Conservation (phyloP, 37 sponge, comb jelly and placozoan species). For the Spongilla lacustris region DNA sequence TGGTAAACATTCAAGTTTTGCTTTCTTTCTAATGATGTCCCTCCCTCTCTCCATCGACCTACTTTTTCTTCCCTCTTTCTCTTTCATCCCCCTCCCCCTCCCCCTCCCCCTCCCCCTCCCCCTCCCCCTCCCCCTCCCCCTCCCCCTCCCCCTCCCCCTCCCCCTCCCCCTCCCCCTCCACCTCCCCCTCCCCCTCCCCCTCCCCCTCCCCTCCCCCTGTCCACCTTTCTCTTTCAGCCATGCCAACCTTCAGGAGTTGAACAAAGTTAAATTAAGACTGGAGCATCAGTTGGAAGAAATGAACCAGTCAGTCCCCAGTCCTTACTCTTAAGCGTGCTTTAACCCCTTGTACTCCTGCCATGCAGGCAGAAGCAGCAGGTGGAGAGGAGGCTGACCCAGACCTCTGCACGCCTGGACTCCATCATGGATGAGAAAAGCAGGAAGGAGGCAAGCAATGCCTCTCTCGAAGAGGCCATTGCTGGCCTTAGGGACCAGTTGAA, state of each 20-base stretch:
- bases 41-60: neutral
- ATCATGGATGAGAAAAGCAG: slow-evolving; percentile 19
- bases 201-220: neutral
- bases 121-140: too few species aligned
- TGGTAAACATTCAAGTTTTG: slow-evolving; percentile 18
- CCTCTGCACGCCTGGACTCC: slow-evolving; percentile 17
- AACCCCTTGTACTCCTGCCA: neutral
- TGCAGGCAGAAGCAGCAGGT: slow-evolving; percentile 34
- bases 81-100: neutral
- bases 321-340: neutral
- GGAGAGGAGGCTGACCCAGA: slow-evolving; percentile 37
- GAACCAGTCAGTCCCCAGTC: slow-evolving; percentile 13
- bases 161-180: too few species aligned
- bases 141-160: too few species aligned
- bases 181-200: too few species aligned
- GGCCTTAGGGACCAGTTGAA: slow-evolving; percentile 49
- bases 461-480: slow-evolving; percentile 35
- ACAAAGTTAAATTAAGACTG: slow-evolving; percentile 6
- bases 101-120: too few species aligned
- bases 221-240: slow-evolving; percentile 19
- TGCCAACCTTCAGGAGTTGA: slow-evolving; percentile 18
- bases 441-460: slow-evolving; percentile 15
- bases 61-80: neutral
- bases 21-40: neutral
- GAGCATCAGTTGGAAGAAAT: slow-evolving; percentile 42